Base-by-base conservation (phyloP, 2,797 vertebrate species). In the Oreortyx pictus region DNA sequence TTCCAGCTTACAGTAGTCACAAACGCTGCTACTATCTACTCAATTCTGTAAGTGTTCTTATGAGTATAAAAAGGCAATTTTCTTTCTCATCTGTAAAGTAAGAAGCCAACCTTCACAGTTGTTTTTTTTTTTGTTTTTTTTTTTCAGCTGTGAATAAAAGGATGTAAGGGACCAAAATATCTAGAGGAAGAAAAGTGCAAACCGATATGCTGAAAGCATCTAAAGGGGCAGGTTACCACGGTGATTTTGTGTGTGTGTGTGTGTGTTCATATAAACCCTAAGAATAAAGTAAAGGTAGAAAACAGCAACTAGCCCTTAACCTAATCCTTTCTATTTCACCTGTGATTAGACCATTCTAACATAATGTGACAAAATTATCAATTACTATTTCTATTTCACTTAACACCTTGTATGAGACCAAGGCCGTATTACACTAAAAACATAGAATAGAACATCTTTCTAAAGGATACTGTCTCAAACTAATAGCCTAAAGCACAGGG, bases 51-150 rank as follows among this genome's bases (percentile, higher is more conserved):
- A 65, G 9, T 64, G 19, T 54, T 89, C 76, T 79, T 85, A 7
- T 27, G 82, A 87, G n/a, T 39, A 85, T 27, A 89, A 71, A 94
- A 93, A 56, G 41, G 12, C 31, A 54, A 50, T 70, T 70, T 86
- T 17, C 14, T 66, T 85, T 88, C 64, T 89, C 52, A 19, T 54
- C 78, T 31, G 8, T 66, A 66, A 62, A 76, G 18, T 57, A 57
- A 79, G 66, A 93, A 61, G 29, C 23, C 57, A 33, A 77, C 82
- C 64, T 72, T 89, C 49, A 44, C 31, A 41, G 39, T 39, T 39
- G 10, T 39, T 39, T 39, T 39, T 39, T 39, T 39, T 41, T 41
- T 14, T n/a, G n/a, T 41, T 12, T 50, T 27, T 7, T 82, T 57
- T 86, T 83, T 75, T 44, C 49, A 54, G 13, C 24, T 66, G 37